A percentile compares a stretch with the other conserved stretches of the same genome.
phyloP scores from a whole-genome alignment of 2,113 vertebrate genomes.

The Eubucco bourcierii region DNA sequence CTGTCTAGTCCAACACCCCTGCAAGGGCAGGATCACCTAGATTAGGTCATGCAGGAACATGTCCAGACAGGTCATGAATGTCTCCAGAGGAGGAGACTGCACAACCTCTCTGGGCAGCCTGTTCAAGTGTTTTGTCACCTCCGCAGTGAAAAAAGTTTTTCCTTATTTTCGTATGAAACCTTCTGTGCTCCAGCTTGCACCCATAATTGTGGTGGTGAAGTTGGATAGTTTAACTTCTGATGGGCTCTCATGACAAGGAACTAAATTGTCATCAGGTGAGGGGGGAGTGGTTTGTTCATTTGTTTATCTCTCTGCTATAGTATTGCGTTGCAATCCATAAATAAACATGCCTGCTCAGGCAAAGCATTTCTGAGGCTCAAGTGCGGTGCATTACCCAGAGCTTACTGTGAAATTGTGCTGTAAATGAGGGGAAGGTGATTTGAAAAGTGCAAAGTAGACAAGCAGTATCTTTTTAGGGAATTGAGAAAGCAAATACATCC shows the following conservation, averaged over 20 bases:
- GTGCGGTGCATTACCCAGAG: background rate
- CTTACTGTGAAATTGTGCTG: background rate
- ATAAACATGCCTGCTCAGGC: background rate
- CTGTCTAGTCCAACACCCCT: too few species aligned
- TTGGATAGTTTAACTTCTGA: background rate
- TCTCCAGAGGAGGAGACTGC: too few species aligned
- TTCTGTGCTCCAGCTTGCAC: too few species aligned
- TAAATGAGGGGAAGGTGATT: background rate
- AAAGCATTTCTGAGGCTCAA: background rate
- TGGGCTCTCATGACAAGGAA: background rate
- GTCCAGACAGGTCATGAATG: too few species aligned
- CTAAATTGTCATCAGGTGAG: background rate
- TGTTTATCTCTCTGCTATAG: background rate
- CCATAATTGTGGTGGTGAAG: background rate
- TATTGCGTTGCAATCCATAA: background rate
- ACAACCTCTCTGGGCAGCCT: too few species aligned
- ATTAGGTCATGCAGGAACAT: too few species aligned
- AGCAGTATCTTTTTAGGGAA: background rate
- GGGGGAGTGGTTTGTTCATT: background rate
- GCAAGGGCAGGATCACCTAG: too few species aligned
- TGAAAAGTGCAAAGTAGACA: background rate
- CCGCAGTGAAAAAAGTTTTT: too few species aligned
- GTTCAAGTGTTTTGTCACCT: too few species aligned
- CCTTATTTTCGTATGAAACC: too few species aligned
- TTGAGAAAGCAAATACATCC: background rate